Conservation (phyloP, 2,113 vertebrate species). For the Clarias batrachus region DNA sequence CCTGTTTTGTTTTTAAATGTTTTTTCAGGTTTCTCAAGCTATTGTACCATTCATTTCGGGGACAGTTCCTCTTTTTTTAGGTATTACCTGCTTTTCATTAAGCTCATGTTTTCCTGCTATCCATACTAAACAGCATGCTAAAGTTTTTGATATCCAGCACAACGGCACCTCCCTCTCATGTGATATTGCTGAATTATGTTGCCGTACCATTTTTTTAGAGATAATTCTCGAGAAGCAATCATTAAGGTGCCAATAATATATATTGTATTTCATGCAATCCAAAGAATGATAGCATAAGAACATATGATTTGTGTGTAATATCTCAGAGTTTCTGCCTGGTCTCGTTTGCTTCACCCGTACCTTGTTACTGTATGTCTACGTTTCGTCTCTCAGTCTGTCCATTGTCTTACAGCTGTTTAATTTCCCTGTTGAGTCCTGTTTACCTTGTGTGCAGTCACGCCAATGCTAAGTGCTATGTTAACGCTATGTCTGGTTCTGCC, state of each 20-base stretch:
- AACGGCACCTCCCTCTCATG: no score
- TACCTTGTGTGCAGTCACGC: no score
- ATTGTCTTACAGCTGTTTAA: no score
- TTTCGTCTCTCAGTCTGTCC: no score
- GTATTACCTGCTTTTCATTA: background rate
- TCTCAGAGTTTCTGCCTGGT: background rate
- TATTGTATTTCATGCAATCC: background rate
- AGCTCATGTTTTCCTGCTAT: background rate
- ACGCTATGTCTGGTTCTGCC: no score
- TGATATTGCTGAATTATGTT: no score
- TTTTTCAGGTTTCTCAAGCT: background rate
- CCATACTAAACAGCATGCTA: background rate
- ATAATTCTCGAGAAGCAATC: no score
- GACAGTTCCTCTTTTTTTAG: background rate
- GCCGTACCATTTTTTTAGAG: no score
- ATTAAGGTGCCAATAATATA: background rate
- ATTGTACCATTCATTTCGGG: background rate
- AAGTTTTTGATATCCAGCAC: background rate
- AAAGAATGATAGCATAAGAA: background rate
- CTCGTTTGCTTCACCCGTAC: no score
- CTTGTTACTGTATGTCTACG: no score
- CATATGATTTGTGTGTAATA: background rate
- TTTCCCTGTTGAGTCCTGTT: no score
- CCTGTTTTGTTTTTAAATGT: background rate
- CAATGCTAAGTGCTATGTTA: no score